A percentile compares a stretch with the other conserved stretches of the same genome.
phyloP scores from a whole-genome alignment of 2,888 invertebrate species.

The Psococerastis gibbosa region DNA sequence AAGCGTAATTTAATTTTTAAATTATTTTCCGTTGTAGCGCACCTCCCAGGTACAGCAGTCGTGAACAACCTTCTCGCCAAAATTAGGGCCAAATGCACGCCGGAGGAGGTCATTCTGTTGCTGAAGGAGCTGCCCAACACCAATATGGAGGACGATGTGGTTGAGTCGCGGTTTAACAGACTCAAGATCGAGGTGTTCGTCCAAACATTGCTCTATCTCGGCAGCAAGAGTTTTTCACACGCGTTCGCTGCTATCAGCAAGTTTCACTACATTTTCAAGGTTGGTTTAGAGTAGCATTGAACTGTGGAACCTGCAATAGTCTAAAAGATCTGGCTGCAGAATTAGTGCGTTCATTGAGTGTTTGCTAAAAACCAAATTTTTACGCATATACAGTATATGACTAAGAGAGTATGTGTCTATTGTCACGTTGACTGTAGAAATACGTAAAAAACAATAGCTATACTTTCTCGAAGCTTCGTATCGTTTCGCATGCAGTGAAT shows the following conservation, averaged over 20 bases:
- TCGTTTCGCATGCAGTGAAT: no score
- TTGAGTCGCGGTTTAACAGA: slow-evolving; percentile 64
- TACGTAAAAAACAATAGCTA: no score
- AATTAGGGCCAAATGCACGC: slow-evolving; percentile 73
- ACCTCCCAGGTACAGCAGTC: slow-evolving; percentile 57
- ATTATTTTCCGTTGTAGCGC: slow-evolving; percentile 31
- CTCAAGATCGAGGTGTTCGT: slow-evolving; percentile 93
- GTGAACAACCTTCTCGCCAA: slow-evolving; percentile 75
- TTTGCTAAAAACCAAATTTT: no score
- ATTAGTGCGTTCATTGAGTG: no score
- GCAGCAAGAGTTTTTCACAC: slow-evolving; percentile 94
- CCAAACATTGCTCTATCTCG: slow-evolving; percentile 82
- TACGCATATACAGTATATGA: no score
- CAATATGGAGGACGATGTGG: slow-evolving; percentile 41
- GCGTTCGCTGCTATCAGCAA: slow-evolving; percentile 98
- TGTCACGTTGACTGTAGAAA: no score
- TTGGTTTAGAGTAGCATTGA: no score
- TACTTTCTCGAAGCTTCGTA: no score
- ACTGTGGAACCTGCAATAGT: no score
- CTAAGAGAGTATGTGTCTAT: no score
- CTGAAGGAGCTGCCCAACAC: slow-evolving; percentile 74
- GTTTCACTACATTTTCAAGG: slow-evolving; percentile 81
- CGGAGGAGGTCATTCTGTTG: slow-evolving; percentile 74
- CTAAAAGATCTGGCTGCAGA: no score
- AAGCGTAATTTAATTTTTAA: no score